Conservation (phyloP, 2,113 vertebrate species). For the Chinchilla lanigera region DNA sequence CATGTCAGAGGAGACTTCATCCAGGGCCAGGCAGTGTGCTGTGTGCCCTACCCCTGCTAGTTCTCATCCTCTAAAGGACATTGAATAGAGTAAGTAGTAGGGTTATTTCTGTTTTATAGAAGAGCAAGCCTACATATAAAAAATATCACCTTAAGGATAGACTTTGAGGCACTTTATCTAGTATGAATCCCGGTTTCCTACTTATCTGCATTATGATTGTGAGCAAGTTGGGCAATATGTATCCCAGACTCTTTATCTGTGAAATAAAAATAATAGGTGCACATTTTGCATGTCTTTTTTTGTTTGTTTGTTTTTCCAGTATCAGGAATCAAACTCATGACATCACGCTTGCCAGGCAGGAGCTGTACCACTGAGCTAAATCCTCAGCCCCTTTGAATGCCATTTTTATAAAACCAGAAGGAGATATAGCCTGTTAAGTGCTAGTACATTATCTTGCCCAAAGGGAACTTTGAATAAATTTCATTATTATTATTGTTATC, state of each 20-base stretch:
- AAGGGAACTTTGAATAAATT: neutral
- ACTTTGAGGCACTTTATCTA: neutral
- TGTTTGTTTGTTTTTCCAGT: too few relatives aligned
- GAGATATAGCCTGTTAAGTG: neutral
- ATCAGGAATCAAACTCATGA: too few relatives aligned
- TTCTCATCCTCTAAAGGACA: too few relatives aligned
- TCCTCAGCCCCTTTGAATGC: too few relatives aligned
- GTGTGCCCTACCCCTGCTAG: too few relatives aligned
- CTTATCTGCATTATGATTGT: neutral
- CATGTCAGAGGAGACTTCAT: accelerated
- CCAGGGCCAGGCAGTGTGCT: too few relatives aligned
- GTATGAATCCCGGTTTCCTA: neutral
- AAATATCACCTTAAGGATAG: neutral
- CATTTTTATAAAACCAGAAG: neutral
- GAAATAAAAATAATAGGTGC: neutral
- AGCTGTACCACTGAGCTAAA: too few relatives aligned
- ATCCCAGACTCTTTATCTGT: neutral
- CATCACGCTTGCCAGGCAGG: too few relatives aligned
- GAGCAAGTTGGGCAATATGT: neutral
- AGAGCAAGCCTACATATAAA: neutral
- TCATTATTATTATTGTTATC: neutral
- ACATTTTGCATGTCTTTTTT: neutral
- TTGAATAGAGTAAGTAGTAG: accelerated
- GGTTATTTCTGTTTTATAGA: neutral
- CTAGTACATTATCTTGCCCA: neutral